Evolutionary conservation across 2,113 vertebrate species (phyloP).

Genomic region (Buteo buteo): DNA sequence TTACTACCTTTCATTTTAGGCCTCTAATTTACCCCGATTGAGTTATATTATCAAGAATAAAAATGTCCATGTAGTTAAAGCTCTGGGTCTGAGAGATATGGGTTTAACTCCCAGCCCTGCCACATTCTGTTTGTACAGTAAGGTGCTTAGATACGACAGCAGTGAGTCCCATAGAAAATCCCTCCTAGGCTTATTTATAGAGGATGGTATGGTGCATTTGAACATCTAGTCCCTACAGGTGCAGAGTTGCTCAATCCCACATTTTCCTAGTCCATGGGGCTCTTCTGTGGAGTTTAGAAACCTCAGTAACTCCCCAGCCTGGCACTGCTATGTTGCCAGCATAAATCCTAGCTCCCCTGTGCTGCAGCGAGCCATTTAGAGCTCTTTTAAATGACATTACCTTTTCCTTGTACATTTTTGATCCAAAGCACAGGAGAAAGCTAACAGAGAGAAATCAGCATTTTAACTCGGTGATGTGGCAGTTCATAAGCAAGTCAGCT

Average conservation of each 20-base stretch:
- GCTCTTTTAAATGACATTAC: constrained; percentile 22
- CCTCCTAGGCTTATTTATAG: neutral
- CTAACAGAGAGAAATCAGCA: constrained; percentile 37
- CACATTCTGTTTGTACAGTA: neutral
- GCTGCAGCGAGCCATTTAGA: constrained; percentile 1
- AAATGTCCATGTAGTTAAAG: neutral
- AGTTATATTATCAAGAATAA: neutral
- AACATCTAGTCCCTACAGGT: neutral
- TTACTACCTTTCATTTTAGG: neutral
- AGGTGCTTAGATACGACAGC: neutral
- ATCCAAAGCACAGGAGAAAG: constrained; percentile 40
- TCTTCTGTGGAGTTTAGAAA: neutral
- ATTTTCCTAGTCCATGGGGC: neutral
- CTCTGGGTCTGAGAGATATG: neutral
- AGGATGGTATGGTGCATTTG: neutral
- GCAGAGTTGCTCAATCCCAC: neutral
- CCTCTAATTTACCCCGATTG: neutral
- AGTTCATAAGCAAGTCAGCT: constrained; percentile 41
- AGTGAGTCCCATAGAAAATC: neutral
- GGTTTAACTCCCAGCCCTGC: neutral
- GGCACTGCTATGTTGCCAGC: neutral
- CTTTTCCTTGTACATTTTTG: constrained; percentile 29
- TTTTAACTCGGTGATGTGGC: constrained; percentile 33
- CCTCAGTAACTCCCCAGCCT: neutral
- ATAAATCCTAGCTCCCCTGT: neutral